These are phyloP conservation scores for Corythoichthys intestinalis DNA, from an alignment of 2,113 vertebrate species.

Conservation along the genomic window DNA sequence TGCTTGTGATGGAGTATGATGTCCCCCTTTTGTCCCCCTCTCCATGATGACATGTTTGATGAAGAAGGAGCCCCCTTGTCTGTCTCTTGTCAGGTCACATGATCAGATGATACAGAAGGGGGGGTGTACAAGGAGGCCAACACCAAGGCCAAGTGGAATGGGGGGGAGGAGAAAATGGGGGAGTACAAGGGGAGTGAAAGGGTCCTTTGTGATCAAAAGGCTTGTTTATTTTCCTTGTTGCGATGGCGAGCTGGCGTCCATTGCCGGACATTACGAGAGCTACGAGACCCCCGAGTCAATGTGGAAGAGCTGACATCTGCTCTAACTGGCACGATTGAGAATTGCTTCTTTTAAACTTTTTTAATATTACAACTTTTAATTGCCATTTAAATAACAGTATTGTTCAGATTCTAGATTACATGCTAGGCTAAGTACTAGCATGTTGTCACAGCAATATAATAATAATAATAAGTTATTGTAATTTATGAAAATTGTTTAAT, in stretches of 20 bases:
- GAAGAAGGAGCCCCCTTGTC: constrained; percentile 58
- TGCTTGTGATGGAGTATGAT: constrained; percentile 39
- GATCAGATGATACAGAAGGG: background rate
- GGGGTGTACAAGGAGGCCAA: constrained; percentile 31
- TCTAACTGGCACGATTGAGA: too few species aligned
- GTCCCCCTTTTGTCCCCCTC: background rate
- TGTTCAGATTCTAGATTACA: too few species aligned
- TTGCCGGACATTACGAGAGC: constrained; percentile 8
- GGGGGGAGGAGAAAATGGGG: constrained; percentile 16
- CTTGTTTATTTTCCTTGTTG: constrained; percentile 78
- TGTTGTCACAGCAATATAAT: too few species aligned
- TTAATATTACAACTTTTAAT: too few species aligned
- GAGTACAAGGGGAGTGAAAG: constrained; percentile 70
- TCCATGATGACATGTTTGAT: constrained; percentile 38
- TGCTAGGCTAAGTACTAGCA: too few species aligned
- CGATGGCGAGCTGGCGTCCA: constrained; percentile 52
- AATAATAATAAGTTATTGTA: too few species aligned
- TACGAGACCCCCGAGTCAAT: constrained; percentile 3
- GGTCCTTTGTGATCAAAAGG: constrained; percentile 80
- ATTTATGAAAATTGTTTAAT: too few species aligned
- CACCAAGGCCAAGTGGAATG: constrained; percentile 10
- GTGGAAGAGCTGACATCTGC: background rate
- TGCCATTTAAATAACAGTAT: too few species aligned
- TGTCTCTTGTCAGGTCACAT: constrained; percentile 27
- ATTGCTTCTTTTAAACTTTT: too few species aligned